Base-by-base conservation (phyloP, 2,888 invertebrate genomes). In the Acronicta leporina region DNA sequence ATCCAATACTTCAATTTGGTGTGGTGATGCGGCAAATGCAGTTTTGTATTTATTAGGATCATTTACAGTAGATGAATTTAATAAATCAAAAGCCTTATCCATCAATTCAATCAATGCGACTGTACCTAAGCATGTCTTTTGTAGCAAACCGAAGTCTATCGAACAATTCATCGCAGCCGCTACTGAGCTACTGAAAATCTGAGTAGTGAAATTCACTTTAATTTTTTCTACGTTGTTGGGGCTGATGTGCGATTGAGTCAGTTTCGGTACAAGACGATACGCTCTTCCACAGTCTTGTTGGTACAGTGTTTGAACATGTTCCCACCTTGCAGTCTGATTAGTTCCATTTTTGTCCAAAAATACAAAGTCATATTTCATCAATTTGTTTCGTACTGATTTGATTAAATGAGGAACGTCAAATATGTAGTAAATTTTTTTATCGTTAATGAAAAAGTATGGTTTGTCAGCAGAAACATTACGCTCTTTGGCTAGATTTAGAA, bases 401-500 rank as follows among this genome's bases (percentile, higher is more conserved):
- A 13, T 38, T n/a, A 38, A 38, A 38, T 38, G 38, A n/a, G 38
- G 38, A n/a, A 38, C 38, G 38, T 38, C 38, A 38, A 38, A 38
- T 1, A 38, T 38, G 8, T 38, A 38, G n/a, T 38, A 38, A n/a
- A 38, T n/a, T 6, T 38, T 38, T 6, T 38, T 13, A n/a, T n/a
- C n/a, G 2, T 38, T 38, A 38, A 38, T 38, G 38, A 38, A n/a
- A 38, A 38, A 38, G 38, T 38, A 38, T n/a, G 38, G 38, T 2
- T 38, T n/a, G 5, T 13, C 38, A n/a, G 5, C n/a, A 2, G 38
- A 38, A 5, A 38, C 38, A 38, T 38, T 38, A 6, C 38, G 5
- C 5, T n/a, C 7, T n/a, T 38, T 38, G n/a, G 38, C 38, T n/a
- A 38, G 38, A 38, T 38, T 38, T 38, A 38, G 1, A n/a, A 38